Evolutionary conservation across 2,888 invertebrate species (phyloP).

Genomic region (Dicyrtoma fusca): DNA sequence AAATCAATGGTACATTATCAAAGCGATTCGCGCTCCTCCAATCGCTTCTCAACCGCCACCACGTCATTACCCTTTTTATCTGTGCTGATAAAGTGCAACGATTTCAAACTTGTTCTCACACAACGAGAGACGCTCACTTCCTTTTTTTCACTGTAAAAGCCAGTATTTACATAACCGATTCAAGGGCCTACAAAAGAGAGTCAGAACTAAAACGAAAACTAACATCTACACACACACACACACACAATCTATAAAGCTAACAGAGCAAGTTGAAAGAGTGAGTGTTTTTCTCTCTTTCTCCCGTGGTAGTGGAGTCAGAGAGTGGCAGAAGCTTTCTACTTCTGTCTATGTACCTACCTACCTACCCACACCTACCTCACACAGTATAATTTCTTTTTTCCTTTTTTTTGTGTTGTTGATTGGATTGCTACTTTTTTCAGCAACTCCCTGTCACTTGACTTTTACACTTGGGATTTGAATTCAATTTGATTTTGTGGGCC

Average conservation of each 20-base stretch:
- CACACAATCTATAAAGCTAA: too few relatives aligned
- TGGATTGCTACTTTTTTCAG: constrained; percentile 20
- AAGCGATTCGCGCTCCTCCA: constrained; percentile 40
- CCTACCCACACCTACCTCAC: background rate
- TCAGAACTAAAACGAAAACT: background rate
- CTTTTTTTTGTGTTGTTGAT: constrained; percentile 6
- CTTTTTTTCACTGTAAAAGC: constrained; percentile 23
- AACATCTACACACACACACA: too few relatives aligned
- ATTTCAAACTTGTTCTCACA: constrained; percentile 19
- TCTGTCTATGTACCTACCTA: constrained; percentile 2
- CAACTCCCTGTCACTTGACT: constrained; percentile 26
- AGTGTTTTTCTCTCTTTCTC: too few relatives aligned
- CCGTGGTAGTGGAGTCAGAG: background rate
- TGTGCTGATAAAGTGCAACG: constrained; percentile 31
- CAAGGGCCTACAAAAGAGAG: constrained; percentile 22
- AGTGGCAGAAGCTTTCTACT: background rate
- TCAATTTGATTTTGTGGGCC: constrained; percentile 26
- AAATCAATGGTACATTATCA: constrained; percentile 56
- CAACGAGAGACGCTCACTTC: background rate
- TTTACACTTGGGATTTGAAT: constrained; percentile 35
- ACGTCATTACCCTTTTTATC: constrained; percentile 29
- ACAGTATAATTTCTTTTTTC: background rate
- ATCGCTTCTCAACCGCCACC: constrained; percentile 26
- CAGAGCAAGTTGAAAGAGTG: background rate
- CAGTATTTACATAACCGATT: constrained; percentile 34